A percentile compares a stretch with the other conserved stretches of the same genome.
Conservation (phyloP, 2,113 vertebrate species). For the Meriones unguiculatus region DNA sequence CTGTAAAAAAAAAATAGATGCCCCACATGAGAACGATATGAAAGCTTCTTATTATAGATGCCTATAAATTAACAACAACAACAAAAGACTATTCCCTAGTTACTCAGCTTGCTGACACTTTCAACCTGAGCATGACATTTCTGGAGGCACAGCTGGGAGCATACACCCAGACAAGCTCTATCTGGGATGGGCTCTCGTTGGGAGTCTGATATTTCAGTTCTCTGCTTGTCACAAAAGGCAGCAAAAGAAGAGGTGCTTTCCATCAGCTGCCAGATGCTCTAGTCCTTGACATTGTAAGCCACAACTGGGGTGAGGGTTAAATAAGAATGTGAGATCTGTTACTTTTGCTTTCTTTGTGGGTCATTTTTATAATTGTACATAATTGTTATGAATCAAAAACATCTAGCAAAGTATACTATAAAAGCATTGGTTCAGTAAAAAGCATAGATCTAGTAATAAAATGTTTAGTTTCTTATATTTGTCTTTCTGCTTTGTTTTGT, state of each 20-base stretch:
- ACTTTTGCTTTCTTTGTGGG: background rate
- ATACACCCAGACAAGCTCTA: slow-evolving; percentile 43
- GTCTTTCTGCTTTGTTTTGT: background rate
- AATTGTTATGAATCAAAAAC: background rate
- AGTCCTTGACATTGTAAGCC: background rate
- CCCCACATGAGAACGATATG: background rate
- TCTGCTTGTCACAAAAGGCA: background rate
- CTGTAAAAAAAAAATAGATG: background rate
- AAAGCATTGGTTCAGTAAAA: background rate
- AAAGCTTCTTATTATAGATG: slow-evolving; percentile 43
- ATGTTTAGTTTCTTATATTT: background rate
- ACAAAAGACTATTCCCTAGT: background rate
- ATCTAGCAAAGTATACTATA: background rate
- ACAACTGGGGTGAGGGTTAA: background rate
- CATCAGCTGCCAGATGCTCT: background rate
- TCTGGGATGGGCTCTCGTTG: background rate
- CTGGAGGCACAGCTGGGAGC: slow-evolving; percentile 42
- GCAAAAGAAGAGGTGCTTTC: background rate
- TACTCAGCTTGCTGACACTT: background rate
- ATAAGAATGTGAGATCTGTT: background rate
- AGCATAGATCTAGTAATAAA: background rate
- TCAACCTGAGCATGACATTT: slow-evolving; percentile 56
- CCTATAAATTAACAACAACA: slow-evolving; percentile 10
- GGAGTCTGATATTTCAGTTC: slow-evolving; percentile 17
- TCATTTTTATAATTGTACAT: background rate